These are phyloP conservation scores for Agrotis ipsilon DNA, from an alignment of 2,888 invertebrate genomes.

Conservation along the genomic window DNA sequence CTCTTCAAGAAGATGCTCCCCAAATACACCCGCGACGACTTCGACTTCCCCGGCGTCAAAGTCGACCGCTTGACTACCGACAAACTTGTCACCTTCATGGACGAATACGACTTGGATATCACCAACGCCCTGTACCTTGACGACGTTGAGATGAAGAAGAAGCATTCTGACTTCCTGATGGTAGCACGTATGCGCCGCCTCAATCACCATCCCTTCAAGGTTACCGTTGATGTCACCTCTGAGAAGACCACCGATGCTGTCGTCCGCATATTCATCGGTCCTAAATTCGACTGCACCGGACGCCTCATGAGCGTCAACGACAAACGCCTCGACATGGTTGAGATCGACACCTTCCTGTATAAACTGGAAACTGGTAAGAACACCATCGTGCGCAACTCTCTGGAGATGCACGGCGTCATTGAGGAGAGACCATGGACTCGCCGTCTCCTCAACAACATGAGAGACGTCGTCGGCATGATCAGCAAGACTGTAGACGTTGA, in stretches of 20 bases:
- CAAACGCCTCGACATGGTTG: conserved; percentile 85
- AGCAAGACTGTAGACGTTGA: conserved; percentile 90
- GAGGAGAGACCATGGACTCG: conserved; percentile 91
- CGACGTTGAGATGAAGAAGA: conserved; percentile 86
- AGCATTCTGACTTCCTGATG: conserved; percentile 85
- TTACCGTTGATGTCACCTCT: conserved; percentile 90
- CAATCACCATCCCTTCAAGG: conserved; percentile 93
- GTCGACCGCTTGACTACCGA: conserved; percentile 92
- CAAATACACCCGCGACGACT: conserved; percentile 91
- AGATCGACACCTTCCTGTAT: conserved; percentile 90
- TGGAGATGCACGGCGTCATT: conserved; percentile 92
- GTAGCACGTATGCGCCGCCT: conserved; percentile 92
- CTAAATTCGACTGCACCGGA: conserved; percentile 93
- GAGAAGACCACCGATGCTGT: conserved; percentile 91
- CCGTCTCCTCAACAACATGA: conserved; percentile 71
- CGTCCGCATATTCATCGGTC: conserved; percentile 93
- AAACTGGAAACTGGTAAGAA: conserved; percentile 93
- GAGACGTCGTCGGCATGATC: conserved; percentile 82
- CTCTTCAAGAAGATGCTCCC: conserved; percentile 92
- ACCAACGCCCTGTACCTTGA: conserved; percentile 92
- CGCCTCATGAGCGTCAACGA: conserved; percentile 88
- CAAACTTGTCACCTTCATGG: conserved; percentile 93
- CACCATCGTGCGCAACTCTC: conserved; percentile 93
- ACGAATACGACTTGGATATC: conserved; percentile 93
- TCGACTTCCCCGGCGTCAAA: conserved; percentile 92